A percentile compares a stretch with the other conserved stretches of the same genome.
Evolutionary conservation across 1,140 invertebrate genomes (phyloP).

Genomic region (Zaprionus ornatus): DNA sequence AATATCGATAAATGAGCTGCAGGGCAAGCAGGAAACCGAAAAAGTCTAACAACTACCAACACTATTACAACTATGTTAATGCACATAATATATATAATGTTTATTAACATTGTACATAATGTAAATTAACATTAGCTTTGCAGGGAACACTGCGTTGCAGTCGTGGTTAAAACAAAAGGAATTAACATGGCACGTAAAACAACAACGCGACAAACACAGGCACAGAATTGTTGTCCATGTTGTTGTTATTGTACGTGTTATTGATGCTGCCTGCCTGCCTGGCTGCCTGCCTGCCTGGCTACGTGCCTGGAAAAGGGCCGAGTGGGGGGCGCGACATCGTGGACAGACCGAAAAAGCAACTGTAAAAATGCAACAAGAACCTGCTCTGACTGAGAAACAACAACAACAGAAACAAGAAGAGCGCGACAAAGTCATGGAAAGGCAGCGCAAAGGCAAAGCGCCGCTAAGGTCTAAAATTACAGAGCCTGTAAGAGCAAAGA

Average conservation of each 20-base stretch:
- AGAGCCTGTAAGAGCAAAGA: constrained; percentile 15
- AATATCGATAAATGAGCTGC: constrained; percentile 65
- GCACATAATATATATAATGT: neutral
- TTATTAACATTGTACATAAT: neutral
- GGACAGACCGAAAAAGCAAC: constrained; percentile 47
- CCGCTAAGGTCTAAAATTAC: constrained; percentile 67
- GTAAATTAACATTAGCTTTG: constrained; percentile 4
- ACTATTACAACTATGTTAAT: constrained; percentile 3
- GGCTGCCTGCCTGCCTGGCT: neutral
- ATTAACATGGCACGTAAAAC: constrained; percentile 38
- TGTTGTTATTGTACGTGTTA: constrained; percentile 15
- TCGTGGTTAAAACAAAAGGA: constrained; percentile 59
- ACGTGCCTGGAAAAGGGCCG: constrained; percentile 3
- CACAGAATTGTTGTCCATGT: neutral
- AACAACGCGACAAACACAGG: constrained; percentile 13
- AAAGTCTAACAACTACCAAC: constrained; percentile 3
- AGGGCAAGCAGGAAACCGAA: constrained; percentile 39
- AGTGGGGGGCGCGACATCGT: constrained; percentile 35
- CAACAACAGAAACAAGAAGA: constrained; percentile 60
- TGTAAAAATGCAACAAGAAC: constrained; percentile 76
- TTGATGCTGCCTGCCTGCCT: constrained; percentile 7
- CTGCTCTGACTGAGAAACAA: constrained; percentile 50
- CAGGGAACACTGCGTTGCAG: neutral
- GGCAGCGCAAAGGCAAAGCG: constrained; percentile 33
- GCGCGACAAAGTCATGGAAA: constrained; percentile 69